These are phyloP conservation scores for Callosobruchus maculatus DNA, from an alignment of 2,888 invertebrate species.

Conservation along the genomic window DNA sequence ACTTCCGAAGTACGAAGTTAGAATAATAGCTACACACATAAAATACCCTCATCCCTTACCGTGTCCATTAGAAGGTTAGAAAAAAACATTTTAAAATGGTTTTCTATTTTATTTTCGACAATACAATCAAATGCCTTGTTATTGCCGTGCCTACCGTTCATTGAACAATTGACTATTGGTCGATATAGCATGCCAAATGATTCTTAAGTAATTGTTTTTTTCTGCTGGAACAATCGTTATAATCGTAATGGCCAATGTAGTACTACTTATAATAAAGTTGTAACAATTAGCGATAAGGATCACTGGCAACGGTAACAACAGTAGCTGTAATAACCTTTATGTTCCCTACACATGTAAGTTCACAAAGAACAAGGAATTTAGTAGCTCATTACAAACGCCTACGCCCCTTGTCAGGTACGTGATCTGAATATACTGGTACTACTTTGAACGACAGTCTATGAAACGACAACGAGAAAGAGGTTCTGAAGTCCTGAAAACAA, in stretches of 20 bases:
- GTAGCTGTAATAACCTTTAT: neutral
- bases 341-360: slow-evolving; percentile 29
- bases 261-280: neutral
- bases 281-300: neutral
- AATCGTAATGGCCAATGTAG: neutral
- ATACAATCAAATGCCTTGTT: no score
- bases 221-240: no score
- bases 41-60: no score
- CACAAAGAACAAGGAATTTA: slow-evolving; percentile 34
- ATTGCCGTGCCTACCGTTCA: no score
- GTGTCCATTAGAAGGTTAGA: no score
- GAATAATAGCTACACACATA: no score
- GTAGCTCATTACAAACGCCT: slow-evolving; percentile 35
- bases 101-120: no score
- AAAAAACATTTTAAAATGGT: no score
- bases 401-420: slow-evolving; percentile 15
- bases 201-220: no score
- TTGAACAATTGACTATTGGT: no score
- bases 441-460: neutral
- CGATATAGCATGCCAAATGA: no score
- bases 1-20: no score
- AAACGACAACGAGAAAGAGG: neutral
- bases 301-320: neutral
- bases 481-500: neutral
- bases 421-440: neutral